A percentile compares a stretch with the other conserved stretches of the same genome.
Evolutionary conservation across 2,797 vertebrate species (phyloP).

Genomic region (Protonibea diacanthus): DNA sequence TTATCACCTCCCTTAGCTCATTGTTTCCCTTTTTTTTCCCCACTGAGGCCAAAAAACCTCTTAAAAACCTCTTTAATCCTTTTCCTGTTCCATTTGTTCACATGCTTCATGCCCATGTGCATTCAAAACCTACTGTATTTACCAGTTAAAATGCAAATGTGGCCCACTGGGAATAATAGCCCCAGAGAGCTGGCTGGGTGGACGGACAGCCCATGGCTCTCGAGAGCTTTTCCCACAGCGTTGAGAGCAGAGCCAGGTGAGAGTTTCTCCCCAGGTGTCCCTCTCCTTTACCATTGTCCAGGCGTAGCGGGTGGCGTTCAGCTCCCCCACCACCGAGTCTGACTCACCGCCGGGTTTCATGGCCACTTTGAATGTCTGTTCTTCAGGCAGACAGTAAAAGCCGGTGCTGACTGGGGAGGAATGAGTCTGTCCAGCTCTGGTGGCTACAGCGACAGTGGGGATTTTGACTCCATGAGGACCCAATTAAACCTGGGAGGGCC

Average conservation of each 20-base stretch:
- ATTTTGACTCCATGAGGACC: slow-evolving; percentile 83
- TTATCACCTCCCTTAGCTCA: slow-evolving; percentile 15
- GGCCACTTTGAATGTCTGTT: slow-evolving; percentile 59
- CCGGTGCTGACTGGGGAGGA: slow-evolving; percentile 49
- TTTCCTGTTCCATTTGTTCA: slow-evolving; percentile 31
- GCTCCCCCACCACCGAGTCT: slow-evolving; percentile 13
- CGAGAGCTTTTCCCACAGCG: slow-evolving; percentile 48
- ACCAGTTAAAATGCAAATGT: slow-evolving; percentile 73
- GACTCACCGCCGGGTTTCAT: slow-evolving; percentile 41
- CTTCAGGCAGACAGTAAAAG: slow-evolving; percentile 52
- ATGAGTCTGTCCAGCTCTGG: slow-evolving; percentile 56
- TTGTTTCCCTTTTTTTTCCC: slow-evolving; percentile 28
- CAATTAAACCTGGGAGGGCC: slow-evolving; percentile 83
- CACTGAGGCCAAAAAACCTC: slow-evolving; percentile 21
- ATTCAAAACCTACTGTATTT: slow-evolving; percentile 53
- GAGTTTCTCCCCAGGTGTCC: slow-evolving; percentile 55
- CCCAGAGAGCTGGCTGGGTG: slow-evolving; percentile 42
- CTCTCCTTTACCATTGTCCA: slow-evolving; percentile 45
- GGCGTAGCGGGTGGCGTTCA: slow-evolving; percentile 41
- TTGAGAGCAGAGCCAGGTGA: slow-evolving; percentile 64
- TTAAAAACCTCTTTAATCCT: slow-evolving; percentile 30
- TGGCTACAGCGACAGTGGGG: slow-evolving; percentile 63
- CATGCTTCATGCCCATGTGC: slow-evolving; percentile 16
- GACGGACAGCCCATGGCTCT: slow-evolving; percentile 46
- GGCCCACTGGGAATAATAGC: slow-evolving; percentile 53